Evolutionary conservation across 2,888 invertebrate species (phyloP).

Genomic region (Trichopria drosophilae): DNA sequence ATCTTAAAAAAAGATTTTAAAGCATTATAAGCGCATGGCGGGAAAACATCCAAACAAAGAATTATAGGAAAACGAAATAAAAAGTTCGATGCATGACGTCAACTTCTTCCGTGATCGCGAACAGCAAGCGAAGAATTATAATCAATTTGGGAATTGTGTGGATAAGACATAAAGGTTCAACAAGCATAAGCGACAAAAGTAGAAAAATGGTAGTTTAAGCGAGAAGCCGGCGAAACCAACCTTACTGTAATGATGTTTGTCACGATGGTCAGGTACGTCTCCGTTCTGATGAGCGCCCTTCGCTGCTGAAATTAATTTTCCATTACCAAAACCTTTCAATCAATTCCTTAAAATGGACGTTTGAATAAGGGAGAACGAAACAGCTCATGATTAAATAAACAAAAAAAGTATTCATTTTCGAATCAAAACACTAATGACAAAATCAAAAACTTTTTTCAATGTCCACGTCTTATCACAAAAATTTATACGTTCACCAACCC

Average conservation of each 20-base stretch:
- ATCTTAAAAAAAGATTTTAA: no score
- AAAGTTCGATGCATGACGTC: no score
- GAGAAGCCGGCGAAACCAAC: no score
- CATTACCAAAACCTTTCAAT: no score
- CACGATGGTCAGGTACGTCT: conserved; percentile 69
- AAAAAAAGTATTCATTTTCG: conserved; percentile 9
- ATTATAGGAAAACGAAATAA: no score
- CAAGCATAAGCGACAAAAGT: no score
- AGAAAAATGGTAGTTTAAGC: no score
- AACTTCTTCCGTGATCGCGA: no score
- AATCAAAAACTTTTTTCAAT: conserved; percentile 20
- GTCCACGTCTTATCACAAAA: conserved; percentile 5
- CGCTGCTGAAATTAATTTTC: conserved; percentile 54
- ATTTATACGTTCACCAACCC: conserved; percentile 61
- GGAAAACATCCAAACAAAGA: no score
- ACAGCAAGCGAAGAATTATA: no score
- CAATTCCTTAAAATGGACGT: not conserved
- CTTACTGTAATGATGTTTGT: conserved; percentile 76
- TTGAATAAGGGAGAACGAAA: not conserved
- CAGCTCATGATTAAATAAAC: conserved; percentile 10
- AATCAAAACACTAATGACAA: conserved; percentile 7
- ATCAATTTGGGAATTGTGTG: no score
- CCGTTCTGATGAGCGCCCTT: conserved; percentile 76
- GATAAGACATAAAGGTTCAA: not conserved
- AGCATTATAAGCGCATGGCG: no score